Base-by-base conservation (phyloP, 2,888 invertebrate species). In the Hecatera dysodea region DNA sequence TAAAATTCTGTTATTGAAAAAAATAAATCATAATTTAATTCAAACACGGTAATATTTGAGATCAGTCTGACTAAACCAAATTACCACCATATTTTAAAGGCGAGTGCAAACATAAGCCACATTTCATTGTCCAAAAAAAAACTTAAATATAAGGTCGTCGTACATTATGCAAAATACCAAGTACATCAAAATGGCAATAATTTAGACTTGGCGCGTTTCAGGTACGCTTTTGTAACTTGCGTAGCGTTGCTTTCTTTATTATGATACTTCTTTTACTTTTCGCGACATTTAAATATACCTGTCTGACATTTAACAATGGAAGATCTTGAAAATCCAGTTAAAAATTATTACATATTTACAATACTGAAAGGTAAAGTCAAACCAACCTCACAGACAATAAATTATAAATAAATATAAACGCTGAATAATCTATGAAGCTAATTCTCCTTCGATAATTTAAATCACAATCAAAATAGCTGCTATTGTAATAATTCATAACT, bases 61-160 rank as follows among this genome's bases (percentile, higher is more conserved):
- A 92, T 92, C 92, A 92, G 85, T 85, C 81, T 86, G 89, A 91
- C 91, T 91, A 89, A 78, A 63, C 68, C 87, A 82, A 89, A 66
- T 93, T 94, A 93, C 95, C 94, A 94, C 93, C 89, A 82, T 87
- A 69, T 80, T 67, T 59, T 64, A 70, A 83, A 80, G 78, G 72
- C 77, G 78, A 57, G 83, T 82, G 81, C 66, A 73, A 50, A 76
- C 46, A 53, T 65, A 84, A 83, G 85, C 82, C 75, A 84, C 77
- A 73, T 68, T 52, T 64, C 52, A 75, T 74, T 76, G 72, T 80
- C n/a, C 78, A 75, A 74, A 83, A 83, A 65, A 67, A 83, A 80
- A 81, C 79, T 79, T 78, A 82, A 83, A 76, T 65, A 81, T 78
- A 81, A 80, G 46, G 62, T 77, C 60, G 81, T 82, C 73, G 52